Evolutionary conservation across 1,140 invertebrate species (phyloP).

Genomic region (Leptinotarsa texana): DNA sequence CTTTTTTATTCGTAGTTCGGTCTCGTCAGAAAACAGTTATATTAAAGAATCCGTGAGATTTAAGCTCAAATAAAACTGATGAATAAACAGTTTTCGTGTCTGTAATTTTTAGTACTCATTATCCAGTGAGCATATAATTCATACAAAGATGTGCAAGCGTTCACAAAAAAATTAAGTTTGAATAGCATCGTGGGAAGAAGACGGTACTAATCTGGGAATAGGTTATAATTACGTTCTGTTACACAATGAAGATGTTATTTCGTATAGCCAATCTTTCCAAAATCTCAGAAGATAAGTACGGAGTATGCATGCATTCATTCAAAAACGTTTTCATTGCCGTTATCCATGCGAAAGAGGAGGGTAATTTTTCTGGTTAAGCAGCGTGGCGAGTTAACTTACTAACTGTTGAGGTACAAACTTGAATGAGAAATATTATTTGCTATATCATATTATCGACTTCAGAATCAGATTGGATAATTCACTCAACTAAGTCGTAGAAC

Average conservation of each 20-base stretch:
- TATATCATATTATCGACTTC: no score
- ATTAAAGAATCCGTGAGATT: neutral
- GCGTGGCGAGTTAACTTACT: no score
- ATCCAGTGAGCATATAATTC: slow-evolving; percentile 1
- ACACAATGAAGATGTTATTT: slow-evolving; percentile 3
- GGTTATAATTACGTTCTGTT: slow-evolving; percentile 3
- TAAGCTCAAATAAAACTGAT: neutral
- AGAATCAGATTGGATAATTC: no score
- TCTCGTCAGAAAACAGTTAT: neutral
- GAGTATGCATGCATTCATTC: neutral
- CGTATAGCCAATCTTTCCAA: neutral
- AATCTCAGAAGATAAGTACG: neutral
- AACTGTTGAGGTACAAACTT: no score
- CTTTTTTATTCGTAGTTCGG: slow-evolving; percentile 8
- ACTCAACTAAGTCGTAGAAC: no score
- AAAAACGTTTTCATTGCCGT: no score
- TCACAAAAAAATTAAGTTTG: neutral
- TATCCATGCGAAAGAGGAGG: no score
- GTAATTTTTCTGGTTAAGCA: no score
- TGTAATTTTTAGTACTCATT: slow-evolving; percentile 4
- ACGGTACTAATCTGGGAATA: neutral
- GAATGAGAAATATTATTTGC: no score
- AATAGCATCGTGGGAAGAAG: slow-evolving; percentile 5
- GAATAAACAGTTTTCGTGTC: slow-evolving; percentile 2
- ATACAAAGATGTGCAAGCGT: slow-evolving; percentile 1